Evolutionary conservation across 30 jellyfish, hydroid and myxozoan species (phyloP), one percentile per base, ranked within the genome.

Genomic region (Chironex yamaguchii): DNA sequence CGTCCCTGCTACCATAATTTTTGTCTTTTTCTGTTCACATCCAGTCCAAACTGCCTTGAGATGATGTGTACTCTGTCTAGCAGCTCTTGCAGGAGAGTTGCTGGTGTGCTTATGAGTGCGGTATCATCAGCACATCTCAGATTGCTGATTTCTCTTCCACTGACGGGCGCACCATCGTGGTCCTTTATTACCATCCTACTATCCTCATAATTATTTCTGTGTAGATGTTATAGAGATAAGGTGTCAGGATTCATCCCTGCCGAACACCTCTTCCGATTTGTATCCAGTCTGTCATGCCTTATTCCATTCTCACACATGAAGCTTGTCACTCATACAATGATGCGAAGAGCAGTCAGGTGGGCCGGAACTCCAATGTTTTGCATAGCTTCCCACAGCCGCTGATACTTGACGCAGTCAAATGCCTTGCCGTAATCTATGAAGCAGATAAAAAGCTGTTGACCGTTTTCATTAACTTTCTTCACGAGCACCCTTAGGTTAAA

Each of bases 341-440:
- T 49, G 4, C 54, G 21, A 24, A 33, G 82, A 29, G 28, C 84
- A 17, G 62, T 62, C 21, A 33, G 54, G 71, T 79, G 84, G 28
- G 31, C 24, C 29, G 84, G 90, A 51, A 62, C 29, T n/a, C 90
- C 82, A 34, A 34, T 79, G 25, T 34, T 21, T 17, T 52, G 9
- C 80, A 72, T 34, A 24, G 6, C 27, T 72, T 72, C 29, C 86
- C 80, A 72, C 29, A 48, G 76, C 21, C 11, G 71, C 21, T 26
- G 64, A 72, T 72, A 42, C 21, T 49, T 36, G 29, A 48, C 86
- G 36, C 89, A 50, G 82, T 76, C 84, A 52, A 76, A 49, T 49
- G 89, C 89, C 84, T 76, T 76, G 9, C 51, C 84, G 29, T 76
- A 9, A 31, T 76, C 80, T 2, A 76, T 52, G 30, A 76, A 25